Evolutionary conservation across 53 echinoderm and acorn worm species (phyloP).

Genomic region (Antedon mediterranea): DNA sequence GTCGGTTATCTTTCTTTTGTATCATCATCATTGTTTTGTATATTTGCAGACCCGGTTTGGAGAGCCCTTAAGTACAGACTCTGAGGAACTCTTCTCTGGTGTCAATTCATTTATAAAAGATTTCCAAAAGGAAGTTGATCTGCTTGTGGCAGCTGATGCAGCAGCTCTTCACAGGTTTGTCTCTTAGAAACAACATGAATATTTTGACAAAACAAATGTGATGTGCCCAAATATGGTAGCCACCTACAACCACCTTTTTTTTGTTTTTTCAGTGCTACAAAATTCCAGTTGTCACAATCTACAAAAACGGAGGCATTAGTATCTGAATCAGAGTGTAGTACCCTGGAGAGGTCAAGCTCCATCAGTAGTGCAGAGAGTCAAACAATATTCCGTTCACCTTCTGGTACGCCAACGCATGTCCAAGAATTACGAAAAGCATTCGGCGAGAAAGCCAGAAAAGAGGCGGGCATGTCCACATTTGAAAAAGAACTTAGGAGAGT

Average conservation of each 20-base stretch:
- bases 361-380: neutral
- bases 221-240: no score
- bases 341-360: neutral
- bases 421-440: conserved; percentile 57
- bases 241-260: neutral
- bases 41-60: conserved; percentile 59
- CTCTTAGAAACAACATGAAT: no score
- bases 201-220: no score
- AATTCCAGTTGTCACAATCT: neutral
- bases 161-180: neutral
- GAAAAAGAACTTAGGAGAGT: neutral
- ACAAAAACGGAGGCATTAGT: neutral
- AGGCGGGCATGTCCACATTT: neutral
- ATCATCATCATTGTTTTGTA: neutral
- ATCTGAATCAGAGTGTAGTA: neutral
- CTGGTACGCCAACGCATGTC: conserved; percentile 26
- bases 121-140: conserved; percentile 83
- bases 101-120: conserved; percentile 79
- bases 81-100: conserved; percentile 65
- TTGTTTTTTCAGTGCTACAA: neutral
- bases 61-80: conserved; percentile 50
- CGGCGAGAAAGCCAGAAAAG: conserved; percentile 24
- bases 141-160: conserved; percentile 43
- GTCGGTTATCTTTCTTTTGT: no score
- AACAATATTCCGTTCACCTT: neutral